Conservation (phyloP, 2,888 invertebrate species). For the Troides helena region DNA sequence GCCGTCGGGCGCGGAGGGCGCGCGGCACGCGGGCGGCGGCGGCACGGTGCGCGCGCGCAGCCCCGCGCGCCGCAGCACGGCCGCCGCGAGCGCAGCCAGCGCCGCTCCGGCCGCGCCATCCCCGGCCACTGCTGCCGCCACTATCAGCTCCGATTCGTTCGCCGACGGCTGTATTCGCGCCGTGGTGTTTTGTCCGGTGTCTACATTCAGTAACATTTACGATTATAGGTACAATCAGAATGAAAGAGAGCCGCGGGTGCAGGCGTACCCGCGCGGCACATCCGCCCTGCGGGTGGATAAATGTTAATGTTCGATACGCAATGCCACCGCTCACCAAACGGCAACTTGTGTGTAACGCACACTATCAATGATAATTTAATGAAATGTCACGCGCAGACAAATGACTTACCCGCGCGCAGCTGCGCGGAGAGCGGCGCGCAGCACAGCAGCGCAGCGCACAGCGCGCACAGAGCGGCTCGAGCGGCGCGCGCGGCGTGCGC, state of each 20-base stretch:
- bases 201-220: neutral
- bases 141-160: slow-evolving; percentile 35
- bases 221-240: neutral
- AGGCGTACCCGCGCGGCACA: neutral
- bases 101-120: slow-evolving; percentile 34
- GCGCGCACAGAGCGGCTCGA: neutral
- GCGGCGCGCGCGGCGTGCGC: neutral
- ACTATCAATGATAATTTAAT: too few species aligned
- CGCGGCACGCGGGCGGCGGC: slow-evolving; percentile 36
- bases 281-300: too few species aligned
- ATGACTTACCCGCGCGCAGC: slow-evolving; percentile 25
- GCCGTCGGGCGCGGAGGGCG: slow-evolving; percentile 34
- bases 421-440: neutral
- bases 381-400: neutral
- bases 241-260: neutral
- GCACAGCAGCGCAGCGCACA: slow-evolving; percentile 14
- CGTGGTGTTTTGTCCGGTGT: slow-evolving; percentile 17
- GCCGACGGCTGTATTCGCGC: slow-evolving; percentile 11
- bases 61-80: slow-evolving; percentile 42
- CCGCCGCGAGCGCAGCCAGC: slow-evolving; percentile 36
- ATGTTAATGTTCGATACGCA: too few species aligned
- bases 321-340: too few species aligned
- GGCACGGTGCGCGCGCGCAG: slow-evolving; percentile 37
- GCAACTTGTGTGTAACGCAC: too few species aligned
- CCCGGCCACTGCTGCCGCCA: slow-evolving; percentile 33